These are phyloP conservation scores for Anas bernieri DNA, from an alignment of 2,797 vertebrate species.

Conservation along the genomic window DNA sequence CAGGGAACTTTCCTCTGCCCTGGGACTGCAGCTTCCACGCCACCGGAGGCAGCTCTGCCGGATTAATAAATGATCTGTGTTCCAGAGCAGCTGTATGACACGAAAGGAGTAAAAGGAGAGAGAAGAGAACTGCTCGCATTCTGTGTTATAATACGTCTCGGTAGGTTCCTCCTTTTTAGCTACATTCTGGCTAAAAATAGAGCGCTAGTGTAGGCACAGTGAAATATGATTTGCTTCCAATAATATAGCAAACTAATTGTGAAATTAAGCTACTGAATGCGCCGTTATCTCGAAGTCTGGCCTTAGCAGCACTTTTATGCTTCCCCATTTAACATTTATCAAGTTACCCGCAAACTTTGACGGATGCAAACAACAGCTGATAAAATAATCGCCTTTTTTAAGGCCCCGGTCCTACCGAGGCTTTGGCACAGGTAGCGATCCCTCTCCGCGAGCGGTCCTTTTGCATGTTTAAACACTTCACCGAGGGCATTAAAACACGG, in stretches of 20 bases:
- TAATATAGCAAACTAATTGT: slow-evolving; percentile 76
- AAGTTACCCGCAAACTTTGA: slow-evolving; percentile 50
- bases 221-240: slow-evolving; percentile 80
- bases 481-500: not conserved
- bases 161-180: slow-evolving; percentile 67
- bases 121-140: slow-evolving; percentile 47
- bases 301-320: slow-evolving; percentile 51
- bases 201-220: slow-evolving; percentile 73
- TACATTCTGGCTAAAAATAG: slow-evolving; percentile 79
- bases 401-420: not conserved
- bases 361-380: slow-evolving; percentile 25
- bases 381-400: not conserved
- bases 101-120: not conserved
- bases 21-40: not conserved
- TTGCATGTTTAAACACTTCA: not conserved
- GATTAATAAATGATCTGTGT: not conserved
- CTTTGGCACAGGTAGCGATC: not conserved
- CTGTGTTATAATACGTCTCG: slow-evolving; percentile 57
- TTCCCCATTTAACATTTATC: slow-evolving; percentile 58
- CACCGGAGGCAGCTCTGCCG: fast-evolving
- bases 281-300: slow-evolving; percentile 54
- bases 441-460: not conserved
- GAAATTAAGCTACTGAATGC: slow-evolving; percentile 69
- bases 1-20: not conserved
- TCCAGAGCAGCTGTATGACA: slow-evolving; percentile 9